Evolutionary conservation across 2,113 vertebrate species (phyloP), one percentile per base, ranked within the genome.

Genomic region (Podarcis cretensis): DNA sequence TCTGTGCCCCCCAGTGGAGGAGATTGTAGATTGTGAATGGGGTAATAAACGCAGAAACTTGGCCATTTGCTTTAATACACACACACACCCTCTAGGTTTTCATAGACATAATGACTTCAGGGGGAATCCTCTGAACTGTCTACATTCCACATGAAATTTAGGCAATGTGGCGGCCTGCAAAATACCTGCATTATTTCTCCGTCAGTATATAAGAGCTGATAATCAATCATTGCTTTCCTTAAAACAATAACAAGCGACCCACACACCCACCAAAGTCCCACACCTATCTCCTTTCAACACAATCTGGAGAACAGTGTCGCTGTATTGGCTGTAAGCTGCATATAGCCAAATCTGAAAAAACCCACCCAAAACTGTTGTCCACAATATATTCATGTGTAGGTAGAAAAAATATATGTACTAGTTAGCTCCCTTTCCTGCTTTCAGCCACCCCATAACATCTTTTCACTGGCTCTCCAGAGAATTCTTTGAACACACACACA

Each of bases 1-100:
- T 57, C 68, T 75, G 82, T 82, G 76, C 77, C 83, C 86, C 63
- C 86, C 63, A 69, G 83, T 77, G 78, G 77, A 43, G 18, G 65
- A 81, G 59, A 66, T 9, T 63, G 57, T 12, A 74, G 71, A 69
- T 23, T 23, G 66, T 66, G 65, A 83, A 69, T 10, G 16, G 57
- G 63, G 81, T 2, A 65, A 21, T 35, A 40, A 54, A 57, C 1
- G 13, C 6, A 65, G 14, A 30, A 10, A 2, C n/a, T 16, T 9
- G 18, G 20, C 65, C 23, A 9, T 10, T 2, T 14, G 27, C 75
- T 57, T 25, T 79, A 79, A 63, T 1, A 74, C 13, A 54, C 7
- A 78, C 7, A 78, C 30, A 12, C n/a, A 48, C 83, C 48, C 9
- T 74, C 68, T 27, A 9, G 6, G 20, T 12, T 81, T 23, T 32